Conservation (phyloP, 2,888 invertebrate genomes). For the Timandra comae region DNA sequence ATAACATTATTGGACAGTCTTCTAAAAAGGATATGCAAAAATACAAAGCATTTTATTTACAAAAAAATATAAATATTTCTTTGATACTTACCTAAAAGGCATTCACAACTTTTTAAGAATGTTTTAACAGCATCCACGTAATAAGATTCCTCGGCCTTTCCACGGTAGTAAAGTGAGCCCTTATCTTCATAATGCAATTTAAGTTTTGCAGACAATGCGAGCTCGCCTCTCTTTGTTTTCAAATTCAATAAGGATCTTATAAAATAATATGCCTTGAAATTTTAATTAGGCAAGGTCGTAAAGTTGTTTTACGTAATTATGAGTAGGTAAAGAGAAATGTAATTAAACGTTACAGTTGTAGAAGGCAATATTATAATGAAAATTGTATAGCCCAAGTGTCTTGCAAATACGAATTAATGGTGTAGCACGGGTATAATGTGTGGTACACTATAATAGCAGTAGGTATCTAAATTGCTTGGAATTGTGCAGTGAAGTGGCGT, state of each 20-base stretch:
- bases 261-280: conserved; percentile 3
- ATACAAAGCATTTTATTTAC: no score
- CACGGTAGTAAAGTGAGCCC: conserved; percentile 9
- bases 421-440: conserved; percentile 36
- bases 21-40: no score
- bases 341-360: conserved; percentile 13
- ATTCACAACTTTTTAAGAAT: conserved; percentile 1
- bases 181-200: conserved; percentile 19
- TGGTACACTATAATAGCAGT: no score
- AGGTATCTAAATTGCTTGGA: conserved; percentile 27
- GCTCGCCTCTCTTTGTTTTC: conserved; percentile 12
- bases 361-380: conserved; percentile 11
- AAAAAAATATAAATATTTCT: no score
- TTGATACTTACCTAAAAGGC: neutral
- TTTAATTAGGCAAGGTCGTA: neutral
- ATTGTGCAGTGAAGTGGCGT: conserved; percentile 45
- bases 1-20: no score
- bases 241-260: conserved; percentile 10
- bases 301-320: conserved; percentile 6
- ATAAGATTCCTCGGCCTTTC: conserved; percentile 9
- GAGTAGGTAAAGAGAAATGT: conserved; percentile 3
- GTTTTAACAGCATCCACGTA: conserved; percentile 8
- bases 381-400: conserved; percentile 24
- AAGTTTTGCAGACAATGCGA: conserved; percentile 18
- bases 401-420: conserved; percentile 47